Evolutionary conservation across 2,797 vertebrate genomes (phyloP).

Genomic region (Tiaroga cobitis): DNA sequence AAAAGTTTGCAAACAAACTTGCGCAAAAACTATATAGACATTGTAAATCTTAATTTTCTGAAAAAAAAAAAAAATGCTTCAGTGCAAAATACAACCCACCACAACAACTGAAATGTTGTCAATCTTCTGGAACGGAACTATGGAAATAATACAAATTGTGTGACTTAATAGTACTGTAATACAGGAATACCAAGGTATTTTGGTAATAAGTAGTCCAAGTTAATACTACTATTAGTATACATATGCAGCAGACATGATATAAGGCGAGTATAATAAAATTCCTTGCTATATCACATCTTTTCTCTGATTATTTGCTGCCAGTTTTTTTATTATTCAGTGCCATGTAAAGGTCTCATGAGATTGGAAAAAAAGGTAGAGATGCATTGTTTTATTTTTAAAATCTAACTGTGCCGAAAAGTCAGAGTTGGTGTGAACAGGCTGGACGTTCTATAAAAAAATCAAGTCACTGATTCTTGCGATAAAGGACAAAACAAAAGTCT

Average conservation of each 20-base stretch:
- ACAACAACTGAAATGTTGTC: constrained; percentile 13
- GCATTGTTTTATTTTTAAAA: too few relatives aligned
- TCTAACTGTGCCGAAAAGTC: background rate
- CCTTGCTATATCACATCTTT: background rate
- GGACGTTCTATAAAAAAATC: background rate
- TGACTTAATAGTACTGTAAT: background rate
- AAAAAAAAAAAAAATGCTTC: background rate
- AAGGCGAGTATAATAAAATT: background rate
- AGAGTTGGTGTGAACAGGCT: background rate
- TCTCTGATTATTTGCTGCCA: background rate
- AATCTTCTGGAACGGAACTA: constrained; percentile 16
- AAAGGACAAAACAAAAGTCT: background rate
- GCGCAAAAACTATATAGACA: background rate
- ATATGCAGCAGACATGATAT: background rate
- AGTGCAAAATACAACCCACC: constrained; percentile 27
- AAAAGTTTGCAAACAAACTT: background rate
- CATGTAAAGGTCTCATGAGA: background rate
- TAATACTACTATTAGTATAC: background rate
- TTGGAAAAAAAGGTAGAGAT: background rate
- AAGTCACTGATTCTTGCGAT: background rate
- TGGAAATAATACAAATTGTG: constrained; percentile 12
- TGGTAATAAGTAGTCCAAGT: background rate
- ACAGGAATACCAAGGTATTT: background rate
- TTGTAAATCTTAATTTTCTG: background rate
- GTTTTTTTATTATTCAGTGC: background rate